Conservation (phyloP, 30 jellyfish, hydroid and myxozoan genomes). For the Phacellophora camtschatica region DNA sequence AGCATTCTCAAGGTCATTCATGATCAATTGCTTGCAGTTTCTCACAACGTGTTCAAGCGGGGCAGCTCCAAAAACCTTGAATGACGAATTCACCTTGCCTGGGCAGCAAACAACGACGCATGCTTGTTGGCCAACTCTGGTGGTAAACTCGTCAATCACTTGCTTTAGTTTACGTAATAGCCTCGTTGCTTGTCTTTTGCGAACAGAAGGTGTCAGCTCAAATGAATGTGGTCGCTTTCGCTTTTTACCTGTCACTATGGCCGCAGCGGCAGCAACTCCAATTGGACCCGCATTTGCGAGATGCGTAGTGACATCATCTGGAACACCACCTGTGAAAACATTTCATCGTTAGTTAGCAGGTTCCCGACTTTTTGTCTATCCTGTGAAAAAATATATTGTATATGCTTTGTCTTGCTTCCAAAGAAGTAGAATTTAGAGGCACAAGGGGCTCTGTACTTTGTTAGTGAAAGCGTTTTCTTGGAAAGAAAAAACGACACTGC, state of each 20-base stretch:
- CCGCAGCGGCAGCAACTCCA: slow-evolving; percentile 99
- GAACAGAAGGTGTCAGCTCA: slow-evolving; percentile 97
- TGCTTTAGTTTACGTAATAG: slow-evolving; percentile 85
- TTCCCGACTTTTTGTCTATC: too few species aligned
- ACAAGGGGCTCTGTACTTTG: too few species aligned
- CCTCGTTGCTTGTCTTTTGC: slow-evolving; percentile 99
- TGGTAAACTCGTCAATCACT: slow-evolving; percentile 89
- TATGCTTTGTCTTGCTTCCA: too few species aligned
- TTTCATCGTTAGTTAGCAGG: too few species aligned
- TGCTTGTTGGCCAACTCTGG: slow-evolving; percentile 99
- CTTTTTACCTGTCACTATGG: slow-evolving; percentile 88
- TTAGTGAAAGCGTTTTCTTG: too few species aligned
- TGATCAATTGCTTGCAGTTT: slow-evolving; percentile 76
- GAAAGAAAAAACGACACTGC: too few species aligned
- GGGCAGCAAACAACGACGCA: slow-evolving; percentile 98
- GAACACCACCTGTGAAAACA: slow-evolving; percentile 64
- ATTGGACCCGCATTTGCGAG: slow-evolving; percentile 98
- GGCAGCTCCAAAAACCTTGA: slow-evolving; percentile 96
- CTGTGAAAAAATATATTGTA: too few species aligned
- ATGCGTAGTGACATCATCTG: slow-evolving; percentile 96
- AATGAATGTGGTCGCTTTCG: slow-evolving; percentile 83
- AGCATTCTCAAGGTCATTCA: slow-evolving; percentile 92
- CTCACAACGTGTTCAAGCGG: slow-evolving; percentile 92
- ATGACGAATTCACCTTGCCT: slow-evolving; percentile 90
- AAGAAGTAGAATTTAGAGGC: too few species aligned